Evolutionary conservation across 2,888 invertebrate species (phyloP).

Genomic region (Eretmocerus hayati): DNA sequence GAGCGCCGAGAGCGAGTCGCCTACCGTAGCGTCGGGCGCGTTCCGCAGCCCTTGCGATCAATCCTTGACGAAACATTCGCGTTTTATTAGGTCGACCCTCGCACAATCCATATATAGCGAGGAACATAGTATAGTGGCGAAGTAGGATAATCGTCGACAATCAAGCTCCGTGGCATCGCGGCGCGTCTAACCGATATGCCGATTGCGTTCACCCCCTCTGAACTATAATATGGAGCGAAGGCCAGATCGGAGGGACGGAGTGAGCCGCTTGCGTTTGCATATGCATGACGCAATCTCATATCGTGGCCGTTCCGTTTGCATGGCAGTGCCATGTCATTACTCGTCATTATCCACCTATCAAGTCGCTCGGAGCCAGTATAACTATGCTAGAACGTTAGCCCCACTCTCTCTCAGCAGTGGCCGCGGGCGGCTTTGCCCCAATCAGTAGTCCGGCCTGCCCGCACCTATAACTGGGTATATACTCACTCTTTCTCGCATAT

Average conservation of each 20-base stretch:
- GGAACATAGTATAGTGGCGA: no score
- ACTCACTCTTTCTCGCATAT: no score
- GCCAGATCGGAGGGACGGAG: slow-evolving; percentile 32
- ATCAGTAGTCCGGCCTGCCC: no score
- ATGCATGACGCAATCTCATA: slow-evolving; percentile 46
- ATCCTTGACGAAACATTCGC: slow-evolving; percentile 11
- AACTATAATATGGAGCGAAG: no score
- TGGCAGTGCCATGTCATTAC: slow-evolving; percentile 42
- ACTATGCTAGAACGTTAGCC: slow-evolving; percentile 35
- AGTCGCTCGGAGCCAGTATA: slow-evolving; percentile 43
- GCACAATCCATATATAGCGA: slow-evolving; percentile 6
- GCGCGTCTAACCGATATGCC: no score
- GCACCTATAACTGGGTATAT: no score
- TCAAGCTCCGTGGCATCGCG: slow-evolving; percentile 46
- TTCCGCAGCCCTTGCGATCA: slow-evolving; percentile 2
- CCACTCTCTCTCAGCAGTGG: slow-evolving; percentile 5
- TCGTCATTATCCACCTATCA: slow-evolving; percentile 45
- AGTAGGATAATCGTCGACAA: slow-evolving; percentile 43
- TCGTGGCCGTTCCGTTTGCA: slow-evolving; percentile 20
- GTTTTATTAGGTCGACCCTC: slow-evolving; percentile 41
- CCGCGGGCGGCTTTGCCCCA: no score
- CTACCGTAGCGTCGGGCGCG: neutral
- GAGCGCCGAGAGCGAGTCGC: neutral
- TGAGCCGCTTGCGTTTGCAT: slow-evolving; percentile 42
- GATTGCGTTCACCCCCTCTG: no score